Evolutionary conservation across 37 sponge, comb jelly and placozoan genomes (phyloP).

Genomic region (Tethya wilhelma): DNA sequence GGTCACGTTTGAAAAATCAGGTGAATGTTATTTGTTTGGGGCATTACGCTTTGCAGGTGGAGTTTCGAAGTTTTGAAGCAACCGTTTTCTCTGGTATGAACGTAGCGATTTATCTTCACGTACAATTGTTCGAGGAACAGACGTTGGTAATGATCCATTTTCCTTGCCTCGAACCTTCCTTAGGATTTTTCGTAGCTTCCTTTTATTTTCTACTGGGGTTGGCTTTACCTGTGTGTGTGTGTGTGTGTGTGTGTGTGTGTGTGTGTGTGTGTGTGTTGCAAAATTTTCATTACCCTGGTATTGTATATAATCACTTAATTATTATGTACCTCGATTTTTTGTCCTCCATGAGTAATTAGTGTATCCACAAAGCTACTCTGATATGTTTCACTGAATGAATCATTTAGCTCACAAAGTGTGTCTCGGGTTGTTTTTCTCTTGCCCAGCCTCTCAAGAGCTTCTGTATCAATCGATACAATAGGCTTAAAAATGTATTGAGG

Average conservation of each 20-base stretch:
- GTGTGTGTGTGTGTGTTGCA: too few species aligned
- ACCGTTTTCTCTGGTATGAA: not conserved
- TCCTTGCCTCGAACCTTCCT: not conserved
- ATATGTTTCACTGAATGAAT: not conserved
- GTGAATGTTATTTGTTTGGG: not conserved
- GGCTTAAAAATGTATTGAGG: not conserved
- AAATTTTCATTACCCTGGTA: too few species aligned
- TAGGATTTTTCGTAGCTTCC: not conserved
- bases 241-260: too few species aligned
- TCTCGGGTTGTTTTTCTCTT: not conserved
- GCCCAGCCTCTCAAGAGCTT: not conserved
- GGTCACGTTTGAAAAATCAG: conserved; percentile 13
- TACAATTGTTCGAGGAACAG: not conserved
- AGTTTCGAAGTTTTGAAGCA: conserved; percentile 1
- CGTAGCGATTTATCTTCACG: not conserved
- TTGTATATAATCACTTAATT: too few species aligned
- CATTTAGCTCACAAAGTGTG: not conserved
- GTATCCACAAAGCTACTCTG: not conserved
- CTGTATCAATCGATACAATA: not conserved
- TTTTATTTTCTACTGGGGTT: not conserved
- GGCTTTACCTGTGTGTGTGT: not conserved
- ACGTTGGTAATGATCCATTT: not conserved
- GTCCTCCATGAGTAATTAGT: not conserved
- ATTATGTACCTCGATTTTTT: too few species aligned
- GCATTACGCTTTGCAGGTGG: not conserved